Percentiles rank a stretch among this genome's conserved stretches.
These are phyloP conservation scores for Ptychobarbus kaznakovi DNA, from an alignment of 2,797 vertebrate species.

Conservation along the genomic window DNA sequence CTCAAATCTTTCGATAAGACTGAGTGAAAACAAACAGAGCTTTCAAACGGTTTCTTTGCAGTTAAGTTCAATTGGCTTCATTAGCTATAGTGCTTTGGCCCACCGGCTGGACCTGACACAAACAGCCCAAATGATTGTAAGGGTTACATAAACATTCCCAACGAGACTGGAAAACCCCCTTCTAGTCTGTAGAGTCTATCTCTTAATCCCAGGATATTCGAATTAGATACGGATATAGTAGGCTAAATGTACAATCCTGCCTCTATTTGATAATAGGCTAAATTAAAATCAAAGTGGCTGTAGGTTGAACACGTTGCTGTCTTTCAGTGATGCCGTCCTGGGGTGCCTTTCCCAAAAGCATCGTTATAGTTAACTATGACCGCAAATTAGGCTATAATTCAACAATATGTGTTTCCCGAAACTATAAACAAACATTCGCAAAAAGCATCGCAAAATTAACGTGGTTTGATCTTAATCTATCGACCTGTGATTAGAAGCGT, in stretches of 20 bases:
- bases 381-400: background rate
- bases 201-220: constrained; percentile 56
- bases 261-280: constrained; percentile 54
- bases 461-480: no score
- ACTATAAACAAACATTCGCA: background rate
- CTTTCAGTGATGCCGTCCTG: background rate
- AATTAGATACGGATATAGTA: constrained; percentile 62
- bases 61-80: constrained; percentile 60
- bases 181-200: constrained; percentile 54
- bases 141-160: constrained; percentile 66
- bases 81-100: constrained; percentile 45
- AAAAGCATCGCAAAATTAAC: background rate
- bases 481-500: background rate
- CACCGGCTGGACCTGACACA: constrained; percentile 61
- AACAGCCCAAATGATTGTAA: constrained; percentile 62
- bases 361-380: background rate
- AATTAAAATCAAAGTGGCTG: constrained; percentile 35
- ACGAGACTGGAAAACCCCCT: constrained; percentile 61
- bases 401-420: background rate
- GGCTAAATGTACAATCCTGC: constrained; percentile 55
- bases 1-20: constrained; percentile 62
- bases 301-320: background rate
- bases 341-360: background rate
- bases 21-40: constrained; percentile 69
- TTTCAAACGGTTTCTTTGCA: constrained; percentile 64